These are phyloP conservation scores for Eupithecia tripunctaria DNA, from an alignment of 2,888 invertebrate species.

Conservation along the genomic window DNA sequence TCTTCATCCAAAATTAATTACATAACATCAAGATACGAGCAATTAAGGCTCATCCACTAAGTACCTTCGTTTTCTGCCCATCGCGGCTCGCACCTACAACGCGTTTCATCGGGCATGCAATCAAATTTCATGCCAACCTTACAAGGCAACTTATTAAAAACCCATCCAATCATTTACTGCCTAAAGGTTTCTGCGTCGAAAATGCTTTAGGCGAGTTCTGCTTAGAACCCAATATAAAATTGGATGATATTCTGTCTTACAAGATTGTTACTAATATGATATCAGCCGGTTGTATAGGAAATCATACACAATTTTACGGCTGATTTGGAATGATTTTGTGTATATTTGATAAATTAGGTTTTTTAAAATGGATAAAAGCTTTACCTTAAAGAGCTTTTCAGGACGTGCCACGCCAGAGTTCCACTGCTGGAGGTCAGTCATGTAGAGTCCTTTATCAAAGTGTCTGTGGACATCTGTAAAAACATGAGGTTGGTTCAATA, in stretches of 20 bases:
- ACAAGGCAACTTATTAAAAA: constrained; percentile 64
- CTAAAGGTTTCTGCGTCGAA: constrained; percentile 52
- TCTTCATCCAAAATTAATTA: constrained; percentile 35
- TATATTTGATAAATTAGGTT: neutral
- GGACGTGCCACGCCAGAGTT: neutral
- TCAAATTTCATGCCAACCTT: constrained; percentile 55
- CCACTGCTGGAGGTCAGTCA: neutral
- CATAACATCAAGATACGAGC: constrained; percentile 39
- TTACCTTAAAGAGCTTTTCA: neutral
- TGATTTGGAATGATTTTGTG: neutral
- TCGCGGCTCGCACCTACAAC: constrained; percentile 43
- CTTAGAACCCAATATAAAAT: constrained; percentile 45
- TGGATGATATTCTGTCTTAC: constrained; percentile 16
- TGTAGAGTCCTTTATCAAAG: neutral
- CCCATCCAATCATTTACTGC: constrained; percentile 60
- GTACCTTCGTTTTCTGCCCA: constrained; percentile 35
- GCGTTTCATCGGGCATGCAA: constrained; percentile 53
- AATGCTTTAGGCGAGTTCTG: constrained; percentile 46
- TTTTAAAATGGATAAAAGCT: neutral
- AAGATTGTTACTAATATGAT: constrained; percentile 8
- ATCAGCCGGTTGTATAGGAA: neutral
- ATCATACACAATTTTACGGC: neutral
- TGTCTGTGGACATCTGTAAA: neutral
- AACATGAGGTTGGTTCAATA: neutral
- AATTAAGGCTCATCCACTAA: constrained; percentile 47